These are phyloP conservation scores for Sebastes fasciatus DNA, from an alignment of 2,113 vertebrate genomes.

Conservation along the genomic window DNA sequence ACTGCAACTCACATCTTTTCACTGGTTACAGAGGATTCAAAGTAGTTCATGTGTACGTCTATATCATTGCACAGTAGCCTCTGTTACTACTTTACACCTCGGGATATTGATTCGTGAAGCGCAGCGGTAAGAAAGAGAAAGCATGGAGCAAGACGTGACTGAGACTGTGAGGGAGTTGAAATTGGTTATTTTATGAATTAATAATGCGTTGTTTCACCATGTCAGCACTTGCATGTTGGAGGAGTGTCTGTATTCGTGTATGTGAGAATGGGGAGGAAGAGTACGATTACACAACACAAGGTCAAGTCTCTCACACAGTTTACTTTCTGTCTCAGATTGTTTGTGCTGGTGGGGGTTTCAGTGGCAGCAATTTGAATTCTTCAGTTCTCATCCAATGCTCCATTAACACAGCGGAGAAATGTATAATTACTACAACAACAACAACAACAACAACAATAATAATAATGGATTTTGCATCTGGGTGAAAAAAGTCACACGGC, in stretches of 20 bases:
- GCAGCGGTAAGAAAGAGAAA: constrained; percentile 25
- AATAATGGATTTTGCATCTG: too few relatives aligned
- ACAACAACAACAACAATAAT: background rate
- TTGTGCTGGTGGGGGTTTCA: background rate
- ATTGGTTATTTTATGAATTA: constrained; percentile 57
- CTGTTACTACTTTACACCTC: constrained; percentile 26
- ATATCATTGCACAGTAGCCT: constrained; percentile 3
- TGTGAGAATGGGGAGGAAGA: constrained; percentile 18
- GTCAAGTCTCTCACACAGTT: constrained; percentile 2
- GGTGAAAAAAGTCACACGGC: too few relatives aligned
- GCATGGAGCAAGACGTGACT: background rate
- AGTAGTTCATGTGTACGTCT: background rate
- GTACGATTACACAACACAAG: constrained; percentile 20
- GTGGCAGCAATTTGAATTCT: background rate
- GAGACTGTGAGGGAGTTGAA: constrained; percentile 23
- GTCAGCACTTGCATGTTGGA: constrained; percentile 45
- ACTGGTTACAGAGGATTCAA: background rate
- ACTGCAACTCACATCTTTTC: background rate
- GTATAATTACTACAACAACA: background rate
- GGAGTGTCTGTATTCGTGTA: constrained; percentile 27
- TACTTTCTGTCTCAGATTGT: background rate
- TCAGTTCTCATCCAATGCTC: background rate
- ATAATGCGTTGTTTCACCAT: constrained; percentile 53
- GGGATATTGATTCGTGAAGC: constrained; percentile 38
- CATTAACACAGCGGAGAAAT: background rate